These are phyloP conservation scores for Andrena chrysosceles DNA, from an alignment of 2,888 invertebrate species.

Conservation along the genomic window DNA sequence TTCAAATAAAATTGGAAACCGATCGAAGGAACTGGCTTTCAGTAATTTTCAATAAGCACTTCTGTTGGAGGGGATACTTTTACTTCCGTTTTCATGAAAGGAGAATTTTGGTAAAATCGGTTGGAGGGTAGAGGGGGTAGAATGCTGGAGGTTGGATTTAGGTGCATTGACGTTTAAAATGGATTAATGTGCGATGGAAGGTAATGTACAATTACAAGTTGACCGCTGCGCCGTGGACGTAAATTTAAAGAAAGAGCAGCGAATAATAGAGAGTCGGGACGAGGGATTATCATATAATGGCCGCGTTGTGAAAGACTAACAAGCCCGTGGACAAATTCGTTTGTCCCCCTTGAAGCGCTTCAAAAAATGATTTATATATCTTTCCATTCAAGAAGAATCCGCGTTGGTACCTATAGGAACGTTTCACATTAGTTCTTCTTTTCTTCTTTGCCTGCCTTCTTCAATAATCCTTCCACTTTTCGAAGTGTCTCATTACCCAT, in stretches of 20 bases:
- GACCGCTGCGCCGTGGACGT: constrained; percentile 3
- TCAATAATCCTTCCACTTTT: neutral
- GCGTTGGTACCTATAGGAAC: neutral
- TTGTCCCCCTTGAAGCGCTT: constrained; percentile 10
- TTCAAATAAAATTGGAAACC: too few species aligned
- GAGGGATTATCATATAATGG: constrained; percentile 35
- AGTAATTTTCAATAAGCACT: too few species aligned
- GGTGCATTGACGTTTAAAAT: constrained; percentile 2
- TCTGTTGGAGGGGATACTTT: neutral
- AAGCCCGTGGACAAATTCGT: constrained; percentile 26
- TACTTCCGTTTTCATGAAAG: neutral
- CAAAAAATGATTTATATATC: constrained; percentile 20
- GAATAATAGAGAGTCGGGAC: constrained; percentile 30
- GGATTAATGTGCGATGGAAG: constrained; percentile 1
- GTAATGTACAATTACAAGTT: constrained; percentile 22
- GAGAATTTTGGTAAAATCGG: neutral
- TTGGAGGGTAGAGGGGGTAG: neutral
- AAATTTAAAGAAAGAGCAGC: constrained; percentile 8
- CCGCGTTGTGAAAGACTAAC: constrained; percentile 9
- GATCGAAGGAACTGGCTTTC: too few species aligned
- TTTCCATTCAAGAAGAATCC: neutral
- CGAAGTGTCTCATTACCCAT: constrained; percentile 10
- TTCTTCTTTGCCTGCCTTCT: neutral
- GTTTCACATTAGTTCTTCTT: neutral
- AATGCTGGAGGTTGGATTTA: neutral